These are phyloP conservation scores for Rhynchophorus ferrugineus DNA, from an alignment of 1,140 invertebrate species.

Conservation along the genomic window DNA sequence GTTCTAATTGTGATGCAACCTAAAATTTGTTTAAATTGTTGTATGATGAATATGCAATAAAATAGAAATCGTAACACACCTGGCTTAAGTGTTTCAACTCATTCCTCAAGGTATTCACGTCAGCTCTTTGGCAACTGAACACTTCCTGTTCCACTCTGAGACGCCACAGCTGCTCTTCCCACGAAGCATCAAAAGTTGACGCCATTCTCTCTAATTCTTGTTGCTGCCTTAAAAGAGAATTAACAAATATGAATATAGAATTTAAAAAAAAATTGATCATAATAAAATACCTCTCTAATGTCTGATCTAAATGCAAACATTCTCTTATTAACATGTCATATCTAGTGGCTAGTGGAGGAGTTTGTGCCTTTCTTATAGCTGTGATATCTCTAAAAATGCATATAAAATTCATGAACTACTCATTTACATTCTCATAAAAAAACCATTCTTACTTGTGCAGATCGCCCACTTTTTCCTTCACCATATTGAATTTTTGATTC, in stretches of 20 bases:
- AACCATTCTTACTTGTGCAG: conserved; percentile 42
- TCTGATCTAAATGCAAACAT: conserved; percentile 55
- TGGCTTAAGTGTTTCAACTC: conserved; percentile 61
- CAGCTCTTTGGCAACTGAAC: conserved; percentile 51
- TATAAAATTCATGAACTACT: conserved; percentile 23
- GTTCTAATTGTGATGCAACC: conserved; percentile 55
- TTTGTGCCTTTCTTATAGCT: conserved; percentile 47
- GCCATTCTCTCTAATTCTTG: conserved; percentile 55
- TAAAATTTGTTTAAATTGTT: no score
- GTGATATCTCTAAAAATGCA: conserved; percentile 44
- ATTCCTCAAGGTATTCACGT: conserved; percentile 54
- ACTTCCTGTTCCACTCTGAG: conserved; percentile 63
- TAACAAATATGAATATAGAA: neutral
- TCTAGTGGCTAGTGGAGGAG: conserved; percentile 48
- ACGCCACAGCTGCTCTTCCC: conserved; percentile 63
- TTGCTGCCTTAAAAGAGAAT: conserved; percentile 44
- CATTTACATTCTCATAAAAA: neutral
- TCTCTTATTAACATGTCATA: conserved; percentile 54
- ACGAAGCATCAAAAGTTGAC: conserved; percentile 54
- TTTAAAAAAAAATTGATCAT: neutral
- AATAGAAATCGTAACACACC: conserved; percentile 24
- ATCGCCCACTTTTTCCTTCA: conserved; percentile 57
- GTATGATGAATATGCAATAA: no score
- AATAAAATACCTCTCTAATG: conserved; percentile 43
- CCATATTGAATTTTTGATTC: conserved; percentile 52